Evolutionary conservation across 2,113 vertebrate genomes (phyloP).

Genomic region (Baryphthengus martii): DNA sequence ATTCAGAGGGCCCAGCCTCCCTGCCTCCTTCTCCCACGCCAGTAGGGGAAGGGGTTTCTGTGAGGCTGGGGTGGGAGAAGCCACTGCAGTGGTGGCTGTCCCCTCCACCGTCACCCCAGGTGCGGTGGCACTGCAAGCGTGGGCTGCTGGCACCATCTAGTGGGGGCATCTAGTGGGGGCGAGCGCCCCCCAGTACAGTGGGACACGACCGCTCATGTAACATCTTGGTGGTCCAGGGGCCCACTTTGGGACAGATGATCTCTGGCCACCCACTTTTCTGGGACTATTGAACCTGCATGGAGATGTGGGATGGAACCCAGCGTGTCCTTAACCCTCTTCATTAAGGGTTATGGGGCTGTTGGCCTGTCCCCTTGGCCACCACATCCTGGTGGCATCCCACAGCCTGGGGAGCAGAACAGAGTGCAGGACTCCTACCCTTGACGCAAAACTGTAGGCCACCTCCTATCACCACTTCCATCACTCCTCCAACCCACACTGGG

Average conservation of each 20-base stretch:
- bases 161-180: constrained; percentile 21
- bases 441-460: not conserved
- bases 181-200: not conserved
- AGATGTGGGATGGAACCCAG: not conserved
- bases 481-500: no score
- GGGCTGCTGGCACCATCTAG: constrained; percentile 44
- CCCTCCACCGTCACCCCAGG: not conserved
- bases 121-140: not conserved
- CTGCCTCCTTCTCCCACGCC: not conserved
- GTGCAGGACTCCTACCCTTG: not conserved
- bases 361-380: no score
- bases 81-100: not conserved
- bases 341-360: not conserved
- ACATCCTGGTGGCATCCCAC: not conserved
- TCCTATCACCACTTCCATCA: not conserved
- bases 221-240: not conserved
- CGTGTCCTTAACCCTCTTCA: not conserved
- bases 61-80: not conserved
- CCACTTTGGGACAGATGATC: not conserved
- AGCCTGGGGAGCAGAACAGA: not conserved
- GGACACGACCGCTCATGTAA: not conserved
- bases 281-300: not conserved
- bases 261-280: not conserved
- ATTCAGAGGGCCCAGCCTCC: no score
- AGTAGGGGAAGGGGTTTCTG: not conserved